Percentiles rank a stretch among this genome's conserved stretches.
Evolutionary conservation across 2,888 invertebrate species (phyloP).

Genomic region (Lysandra bellargus): DNA sequence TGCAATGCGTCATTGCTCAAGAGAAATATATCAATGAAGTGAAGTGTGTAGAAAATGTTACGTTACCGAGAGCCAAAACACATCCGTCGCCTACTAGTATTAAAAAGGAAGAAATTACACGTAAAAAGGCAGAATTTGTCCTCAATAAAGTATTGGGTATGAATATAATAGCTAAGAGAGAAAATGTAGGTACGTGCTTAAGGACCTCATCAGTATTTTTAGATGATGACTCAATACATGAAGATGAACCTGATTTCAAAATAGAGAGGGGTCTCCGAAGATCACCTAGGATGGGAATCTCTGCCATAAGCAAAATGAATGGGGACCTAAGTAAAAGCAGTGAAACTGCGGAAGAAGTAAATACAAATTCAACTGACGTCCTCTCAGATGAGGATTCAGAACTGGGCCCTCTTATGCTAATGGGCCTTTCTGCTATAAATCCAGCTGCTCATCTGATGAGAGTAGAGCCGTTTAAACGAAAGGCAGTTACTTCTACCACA

Average conservation of each 20-base stretch:
- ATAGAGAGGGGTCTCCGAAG: conserved; percentile 68
- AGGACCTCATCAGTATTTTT: conserved; percentile 73
- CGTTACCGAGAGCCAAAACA: conserved; percentile 65
- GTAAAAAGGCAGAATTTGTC: conserved; percentile 74
- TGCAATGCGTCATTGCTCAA: conserved; percentile 78
- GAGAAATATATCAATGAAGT: conserved; percentile 76
- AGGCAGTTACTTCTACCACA: conserved; percentile 53
- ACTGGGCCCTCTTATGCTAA: conserved; percentile 83
- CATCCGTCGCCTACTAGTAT: conserved; percentile 64
- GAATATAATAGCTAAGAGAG: conserved; percentile 71
- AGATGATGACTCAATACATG: conserved; percentile 69
- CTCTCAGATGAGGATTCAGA: conserved; percentile 81
- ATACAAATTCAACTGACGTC: conserved; percentile 60
- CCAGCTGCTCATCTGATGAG: conserved; percentile 82
- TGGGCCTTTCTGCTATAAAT: conserved; percentile 83
- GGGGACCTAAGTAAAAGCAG: conserved; percentile 73
- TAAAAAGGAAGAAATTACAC: conserved; percentile 70
- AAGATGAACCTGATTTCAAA: conserved; percentile 68
- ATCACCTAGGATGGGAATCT: conserved; percentile 73
- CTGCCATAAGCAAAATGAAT: conserved; percentile 74
- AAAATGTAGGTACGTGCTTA: conserved; percentile 67
- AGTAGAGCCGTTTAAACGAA: conserved; percentile 79
- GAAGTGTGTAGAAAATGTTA: conserved; percentile 74
- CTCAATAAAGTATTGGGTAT: conserved; percentile 74
- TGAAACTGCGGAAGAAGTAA: conserved; percentile 62